A percentile compares a stretch with the other conserved stretches of the same genome.
phyloP scores from a whole-genome alignment of 2,888 invertebrate species.

The Lepidonotus clava region DNA sequence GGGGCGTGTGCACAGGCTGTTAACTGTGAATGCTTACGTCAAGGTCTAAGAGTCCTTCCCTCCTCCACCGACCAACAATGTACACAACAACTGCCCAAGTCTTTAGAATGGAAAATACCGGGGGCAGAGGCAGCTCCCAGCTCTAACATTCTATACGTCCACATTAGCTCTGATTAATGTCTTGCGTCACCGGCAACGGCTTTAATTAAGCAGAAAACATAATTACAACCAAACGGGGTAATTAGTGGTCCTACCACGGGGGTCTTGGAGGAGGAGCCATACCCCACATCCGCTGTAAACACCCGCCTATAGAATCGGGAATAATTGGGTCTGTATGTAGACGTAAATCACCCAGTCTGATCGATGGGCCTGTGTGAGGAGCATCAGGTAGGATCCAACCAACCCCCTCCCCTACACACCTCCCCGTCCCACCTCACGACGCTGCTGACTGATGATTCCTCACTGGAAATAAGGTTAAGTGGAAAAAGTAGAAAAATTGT shows the following conservation, averaged over 20 bases:
- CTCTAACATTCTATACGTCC: background rate
- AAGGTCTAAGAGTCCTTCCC: background rate
- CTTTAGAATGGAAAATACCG: background rate
- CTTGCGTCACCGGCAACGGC: background rate
- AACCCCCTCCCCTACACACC: too few species aligned
- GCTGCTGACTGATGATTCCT: too few species aligned
- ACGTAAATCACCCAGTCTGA: too few species aligned
- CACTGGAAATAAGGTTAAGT: too few species aligned
- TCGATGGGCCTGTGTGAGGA: too few species aligned
- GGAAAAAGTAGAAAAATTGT: too few species aligned
- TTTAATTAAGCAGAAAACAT: conserved; percentile 7
- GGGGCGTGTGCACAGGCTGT: background rate
- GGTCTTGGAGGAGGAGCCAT: background rate
- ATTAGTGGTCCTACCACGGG: background rate
- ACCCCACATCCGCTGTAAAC: too few species aligned
- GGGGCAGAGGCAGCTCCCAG: background rate
- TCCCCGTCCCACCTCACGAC: too few species aligned
- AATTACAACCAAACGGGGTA: background rate
- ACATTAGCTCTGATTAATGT: background rate
- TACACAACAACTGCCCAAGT: background rate
- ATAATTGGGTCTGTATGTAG: too few species aligned
- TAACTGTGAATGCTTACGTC: background rate
- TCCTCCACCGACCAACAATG: background rate
- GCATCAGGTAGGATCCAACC: too few species aligned
- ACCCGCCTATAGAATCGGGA: too few species aligned